These are phyloP conservation scores for Tenualosa ilisha DNA, from an alignment of 2,797 vertebrate species.

Conservation along the genomic window DNA sequence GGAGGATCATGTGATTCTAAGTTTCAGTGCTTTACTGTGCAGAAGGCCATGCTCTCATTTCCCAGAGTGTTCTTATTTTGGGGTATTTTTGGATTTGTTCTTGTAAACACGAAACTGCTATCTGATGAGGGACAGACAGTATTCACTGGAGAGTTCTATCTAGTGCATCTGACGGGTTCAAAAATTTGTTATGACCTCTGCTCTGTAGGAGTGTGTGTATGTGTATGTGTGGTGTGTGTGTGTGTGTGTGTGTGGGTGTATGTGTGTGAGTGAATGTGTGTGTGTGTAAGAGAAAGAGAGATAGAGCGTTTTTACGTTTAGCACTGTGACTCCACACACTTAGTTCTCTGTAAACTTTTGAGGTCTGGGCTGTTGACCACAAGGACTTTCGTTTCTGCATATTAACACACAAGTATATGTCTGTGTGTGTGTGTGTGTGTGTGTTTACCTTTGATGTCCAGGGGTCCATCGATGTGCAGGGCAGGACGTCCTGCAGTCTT, in stretches of 20 bases:
- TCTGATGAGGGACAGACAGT: neutral
- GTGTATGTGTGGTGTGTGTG: no score
- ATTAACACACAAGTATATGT: neutral
- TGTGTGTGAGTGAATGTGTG: no score
- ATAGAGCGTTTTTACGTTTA: neutral
- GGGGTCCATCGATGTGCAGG: constrained; percentile 79
- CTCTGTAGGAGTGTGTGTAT: neutral
- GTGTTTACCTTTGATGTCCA: constrained; percentile 89
- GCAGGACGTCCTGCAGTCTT: constrained; percentile 72
- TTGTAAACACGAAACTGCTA: neutral
- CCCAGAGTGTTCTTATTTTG: neutral
- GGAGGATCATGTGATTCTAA: no score
- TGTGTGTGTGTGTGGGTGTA: no score
- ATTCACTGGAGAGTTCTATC: neutral
- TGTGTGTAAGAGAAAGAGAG: no score
- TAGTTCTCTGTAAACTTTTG: neutral
- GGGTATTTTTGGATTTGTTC: neutral
- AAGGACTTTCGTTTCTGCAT: no score
- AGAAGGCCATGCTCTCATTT: neutral
- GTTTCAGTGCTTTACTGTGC: neutral
- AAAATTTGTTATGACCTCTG: neutral
- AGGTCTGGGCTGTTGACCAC: neutral
- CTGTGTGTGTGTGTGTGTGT: neutral
- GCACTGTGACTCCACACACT: neutral
- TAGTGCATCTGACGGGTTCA: neutral